These are phyloP conservation scores for Plemyria rubiginata DNA, from an alignment of 2,888 invertebrate genomes.

Conservation along the genomic window DNA sequence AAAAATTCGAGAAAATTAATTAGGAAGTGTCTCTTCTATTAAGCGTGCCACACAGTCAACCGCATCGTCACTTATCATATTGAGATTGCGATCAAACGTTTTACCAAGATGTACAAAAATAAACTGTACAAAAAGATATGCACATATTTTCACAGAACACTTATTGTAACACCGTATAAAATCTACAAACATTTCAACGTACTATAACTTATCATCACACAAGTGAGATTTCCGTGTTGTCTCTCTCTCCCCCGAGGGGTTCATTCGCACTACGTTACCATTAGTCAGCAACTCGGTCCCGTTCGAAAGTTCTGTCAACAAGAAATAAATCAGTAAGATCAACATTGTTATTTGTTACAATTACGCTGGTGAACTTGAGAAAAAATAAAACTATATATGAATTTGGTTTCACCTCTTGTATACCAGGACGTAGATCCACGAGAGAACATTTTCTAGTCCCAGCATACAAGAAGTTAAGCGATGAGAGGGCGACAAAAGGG, in stretches of 20 bases:
- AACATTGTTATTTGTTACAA: conserved; percentile 6
- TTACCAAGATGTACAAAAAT: too few species aligned
- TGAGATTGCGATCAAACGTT: too few species aligned
- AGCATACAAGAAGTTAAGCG: too few species aligned
- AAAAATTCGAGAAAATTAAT: too few species aligned
- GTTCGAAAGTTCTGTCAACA: conserved; percentile 65
- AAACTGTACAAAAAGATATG: too few species aligned
- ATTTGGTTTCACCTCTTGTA: too few species aligned
- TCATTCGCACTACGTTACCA: conserved; percentile 63
- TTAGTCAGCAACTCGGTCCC: conserved; percentile 64
- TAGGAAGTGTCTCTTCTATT: too few species aligned
- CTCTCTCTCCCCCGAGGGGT: conserved; percentile 58
- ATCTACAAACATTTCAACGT: conserved; percentile 30
- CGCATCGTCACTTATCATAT: too few species aligned
- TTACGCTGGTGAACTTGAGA: background rate
- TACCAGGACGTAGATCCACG: too few species aligned
- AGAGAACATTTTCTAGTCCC: too few species aligned
- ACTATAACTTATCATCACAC: conserved; percentile 66
- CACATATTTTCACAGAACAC: background rate
- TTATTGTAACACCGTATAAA: conserved; percentile 27
- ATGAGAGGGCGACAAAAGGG: background rate
- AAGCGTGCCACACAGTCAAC: too few species aligned
- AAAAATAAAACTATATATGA: too few species aligned
- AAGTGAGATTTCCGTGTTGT: conserved; percentile 50
- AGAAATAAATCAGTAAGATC: conserved; percentile 23